These are phyloP conservation scores for Xanthorhoe spadicearia DNA, from an alignment of 2,888 invertebrate genomes.

Conservation along the genomic window DNA sequence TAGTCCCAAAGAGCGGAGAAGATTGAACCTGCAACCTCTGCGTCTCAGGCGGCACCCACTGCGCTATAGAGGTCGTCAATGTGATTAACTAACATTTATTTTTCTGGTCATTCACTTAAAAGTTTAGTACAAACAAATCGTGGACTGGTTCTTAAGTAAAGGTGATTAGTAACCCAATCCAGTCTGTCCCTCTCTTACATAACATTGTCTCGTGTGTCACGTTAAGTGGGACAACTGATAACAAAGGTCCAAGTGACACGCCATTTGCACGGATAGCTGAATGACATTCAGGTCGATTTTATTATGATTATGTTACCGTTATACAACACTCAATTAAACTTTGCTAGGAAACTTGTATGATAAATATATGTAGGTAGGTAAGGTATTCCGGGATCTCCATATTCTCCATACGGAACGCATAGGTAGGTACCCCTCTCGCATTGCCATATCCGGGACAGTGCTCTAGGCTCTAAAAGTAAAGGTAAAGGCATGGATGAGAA, in stretches of 20 bases:
- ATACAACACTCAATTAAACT: not conserved
- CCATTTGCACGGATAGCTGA: constrained; percentile 27
- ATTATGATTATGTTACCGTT: constrained; percentile 12
- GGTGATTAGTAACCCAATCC: not conserved
- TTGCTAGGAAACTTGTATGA: not conserved
- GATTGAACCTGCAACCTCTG: no score
- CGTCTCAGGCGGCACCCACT: no score
- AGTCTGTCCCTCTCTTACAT: constrained; percentile 12
- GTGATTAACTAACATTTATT: no score
- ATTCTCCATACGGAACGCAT: no score
- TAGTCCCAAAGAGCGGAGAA: no score
- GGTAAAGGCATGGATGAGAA: no score
- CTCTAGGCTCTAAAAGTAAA: no score
- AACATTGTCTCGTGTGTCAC: constrained; percentile 39
- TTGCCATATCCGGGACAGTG: no score
- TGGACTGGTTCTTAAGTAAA: not conserved
- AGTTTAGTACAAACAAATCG: not conserved
- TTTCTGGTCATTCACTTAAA: not conserved
- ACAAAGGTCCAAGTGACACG: constrained; percentile 56
- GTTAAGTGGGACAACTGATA: constrained; percentile 55
- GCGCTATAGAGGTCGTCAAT: no score
- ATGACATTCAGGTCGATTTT: constrained; percentile 43
- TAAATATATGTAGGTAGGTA: no score
- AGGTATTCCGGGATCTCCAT: no score
- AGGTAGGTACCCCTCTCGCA: no score